Percentiles rank a stretch among this genome's conserved stretches.
Evolutionary conservation across 2,888 invertebrate genomes (phyloP).

Genomic region (Merodon equestris): DNA sequence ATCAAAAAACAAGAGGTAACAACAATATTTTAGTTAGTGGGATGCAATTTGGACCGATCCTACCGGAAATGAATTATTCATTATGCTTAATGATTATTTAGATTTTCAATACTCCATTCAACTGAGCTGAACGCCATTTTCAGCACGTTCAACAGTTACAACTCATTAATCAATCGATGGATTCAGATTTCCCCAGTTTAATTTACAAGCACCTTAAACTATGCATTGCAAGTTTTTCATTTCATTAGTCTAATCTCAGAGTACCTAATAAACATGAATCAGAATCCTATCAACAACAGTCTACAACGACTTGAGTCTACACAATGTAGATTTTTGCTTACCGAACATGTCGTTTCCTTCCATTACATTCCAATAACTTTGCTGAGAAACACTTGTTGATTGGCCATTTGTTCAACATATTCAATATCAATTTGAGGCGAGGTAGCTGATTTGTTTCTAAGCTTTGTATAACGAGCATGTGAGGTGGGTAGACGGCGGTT

Average conservation of each 20-base stretch:
- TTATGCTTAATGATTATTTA: no score
- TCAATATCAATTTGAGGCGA: constrained; percentile 21
- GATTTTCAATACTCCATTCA: no score
- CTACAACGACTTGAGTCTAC: background rate
- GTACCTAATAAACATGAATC: background rate
- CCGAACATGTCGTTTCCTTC: constrained; percentile 11
- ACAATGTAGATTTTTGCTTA: background rate
- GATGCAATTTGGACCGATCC: no score
- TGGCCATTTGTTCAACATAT: constrained; percentile 13
- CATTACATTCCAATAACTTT: constrained; percentile 15
- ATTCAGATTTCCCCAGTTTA: no score
- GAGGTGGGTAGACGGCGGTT: constrained; percentile 30
- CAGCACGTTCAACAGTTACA: no score
- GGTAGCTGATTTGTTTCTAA: background rate
- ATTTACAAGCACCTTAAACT: background rate
- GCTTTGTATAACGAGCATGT: constrained; percentile 23
- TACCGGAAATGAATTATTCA: no score
- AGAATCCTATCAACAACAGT: background rate
- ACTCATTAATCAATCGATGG: no score
- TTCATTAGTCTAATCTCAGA: background rate
- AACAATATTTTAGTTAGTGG: no score
- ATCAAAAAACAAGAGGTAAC: no score
- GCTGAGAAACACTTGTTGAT: constrained; percentile 44
- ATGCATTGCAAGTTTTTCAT: background rate
- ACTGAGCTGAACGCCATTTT: no score